Percentiles rank a stretch among this genome's conserved stretches.
These are phyloP conservation scores for Pseudobourletiella spinata DNA, from an alignment of 1,140 invertebrate species.

Conservation along the genomic window DNA sequence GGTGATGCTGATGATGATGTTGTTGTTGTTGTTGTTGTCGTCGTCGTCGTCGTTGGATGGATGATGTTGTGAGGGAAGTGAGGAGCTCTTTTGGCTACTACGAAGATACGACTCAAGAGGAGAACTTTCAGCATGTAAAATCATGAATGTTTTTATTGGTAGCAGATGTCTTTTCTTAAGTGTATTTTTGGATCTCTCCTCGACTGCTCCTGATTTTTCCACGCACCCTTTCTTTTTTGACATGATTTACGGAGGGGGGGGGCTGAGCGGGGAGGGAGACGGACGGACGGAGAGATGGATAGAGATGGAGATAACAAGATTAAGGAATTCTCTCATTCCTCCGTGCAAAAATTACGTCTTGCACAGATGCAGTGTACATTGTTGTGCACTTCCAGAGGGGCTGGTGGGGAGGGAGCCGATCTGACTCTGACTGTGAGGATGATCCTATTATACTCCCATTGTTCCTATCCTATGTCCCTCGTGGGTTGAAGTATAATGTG, in stretches of 20 bases:
- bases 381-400: too few species aligned
- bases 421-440: too few species aligned
- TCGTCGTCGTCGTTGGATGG: too few species aligned
- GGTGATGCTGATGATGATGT: too few species aligned
- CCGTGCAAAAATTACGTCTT: constrained; percentile 6
- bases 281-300: too few species aligned
- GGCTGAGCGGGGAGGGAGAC: too few species aligned
- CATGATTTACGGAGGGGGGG: constrained; percentile 11
- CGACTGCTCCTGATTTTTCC: constrained; percentile 11
- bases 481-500: too few species aligned
- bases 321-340: constrained; percentile 13
- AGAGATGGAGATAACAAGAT: constrained; percentile 11
- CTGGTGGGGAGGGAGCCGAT: too few species aligned
- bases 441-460: too few species aligned
- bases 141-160: constrained; percentile 28
- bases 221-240: constrained; percentile 12
- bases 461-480: too few species aligned
- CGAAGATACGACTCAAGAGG: neutral
- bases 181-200: constrained; percentile 27
- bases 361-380: neutral
- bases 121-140: constrained; percentile 11
- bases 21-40: too few species aligned
- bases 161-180: constrained; percentile 29
- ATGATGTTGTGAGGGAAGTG: too few species aligned
- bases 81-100: neutral